Base-by-base conservation (phyloP, 2,113 vertebrate genomes). In the Semnopithecus entellus region DNA sequence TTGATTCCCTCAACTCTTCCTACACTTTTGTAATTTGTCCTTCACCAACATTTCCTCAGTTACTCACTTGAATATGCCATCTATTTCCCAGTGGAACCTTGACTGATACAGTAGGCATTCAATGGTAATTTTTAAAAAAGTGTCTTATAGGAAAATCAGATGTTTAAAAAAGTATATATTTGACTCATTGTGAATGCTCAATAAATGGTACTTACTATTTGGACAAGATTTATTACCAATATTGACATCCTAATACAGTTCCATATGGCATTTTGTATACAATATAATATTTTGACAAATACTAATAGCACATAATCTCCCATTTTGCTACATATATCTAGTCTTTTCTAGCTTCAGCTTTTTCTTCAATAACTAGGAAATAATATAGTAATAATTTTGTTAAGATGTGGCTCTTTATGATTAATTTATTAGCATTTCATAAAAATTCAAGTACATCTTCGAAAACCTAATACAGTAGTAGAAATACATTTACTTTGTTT, bases 371-470 rank as follows among this genome's bases (percentile, higher is more conserved):
- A 95, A 66, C 50, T 75, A 81, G 88, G 72, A 89, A 68, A 8
- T 22, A 35, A 5, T 57, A 2, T 23, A 79, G 11, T 75, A 85
- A 92, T 64, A 88, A 85, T 7, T 64, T 94, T 52, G n/a, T 84
- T 92, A 95, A 72, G 55, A 95, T 18, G 2, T 66, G 3, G 5
- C 9, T 86, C 30, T 93, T 97, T 32, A 91, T 95, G 83, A 90
- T 95, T 91, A 89, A 97, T 83, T 95, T 92, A 84, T 87, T 93
- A 30, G 79, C 66, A 88, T 97, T 95, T 96, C 66, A 59, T 81
- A 92, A 95, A 93, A 93, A 78, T 90, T 75, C 43, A 96, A 92
- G 38, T 72, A 22, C 27, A 81, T 57, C 32, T 3, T 95, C 17
- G 17, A 84, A 95, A 95, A 91, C 85, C 25, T 93, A 45, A 68